Evolutionary conservation across 2,113 vertebrate genomes (phyloP).

Genomic region (Plecturocebus donacophilus): DNA sequence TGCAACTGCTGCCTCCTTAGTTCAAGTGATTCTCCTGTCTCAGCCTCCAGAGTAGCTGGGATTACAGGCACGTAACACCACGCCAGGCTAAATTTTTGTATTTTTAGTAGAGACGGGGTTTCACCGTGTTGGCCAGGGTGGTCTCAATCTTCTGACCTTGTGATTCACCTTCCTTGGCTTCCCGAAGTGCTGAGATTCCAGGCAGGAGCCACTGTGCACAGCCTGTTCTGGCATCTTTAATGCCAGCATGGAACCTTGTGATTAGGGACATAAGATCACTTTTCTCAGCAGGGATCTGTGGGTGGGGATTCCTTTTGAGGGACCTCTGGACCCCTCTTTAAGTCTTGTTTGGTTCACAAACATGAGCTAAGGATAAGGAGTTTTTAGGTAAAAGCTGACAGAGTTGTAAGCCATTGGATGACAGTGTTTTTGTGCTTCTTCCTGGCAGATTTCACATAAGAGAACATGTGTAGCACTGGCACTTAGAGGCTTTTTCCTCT

Average conservation of each 20-base stretch:
- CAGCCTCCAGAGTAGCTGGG: too few species aligned
- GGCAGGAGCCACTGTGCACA: rapidly evolving
- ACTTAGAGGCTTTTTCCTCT: not conserved
- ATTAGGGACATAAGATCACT: not conserved
- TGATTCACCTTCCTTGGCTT: too few species aligned
- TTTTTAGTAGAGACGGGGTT: too few species aligned
- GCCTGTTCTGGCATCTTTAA: not conserved
- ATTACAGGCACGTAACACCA: too few species aligned
- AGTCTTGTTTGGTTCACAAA: not conserved
- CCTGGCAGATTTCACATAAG: not conserved
- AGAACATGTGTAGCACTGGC: not conserved
- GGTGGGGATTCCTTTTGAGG: not conserved
- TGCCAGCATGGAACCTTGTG: not conserved
- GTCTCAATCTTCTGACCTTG: too few species aligned
- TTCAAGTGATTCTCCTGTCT: too few species aligned
- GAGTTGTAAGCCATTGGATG: not conserved
- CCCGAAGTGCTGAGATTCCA: too few species aligned
- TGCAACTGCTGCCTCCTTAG: too few species aligned
- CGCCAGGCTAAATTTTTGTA: too few species aligned
- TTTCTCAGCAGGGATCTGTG: not conserved
- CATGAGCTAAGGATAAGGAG: not conserved
- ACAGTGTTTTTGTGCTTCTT: not conserved
- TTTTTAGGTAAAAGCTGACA: not conserved
- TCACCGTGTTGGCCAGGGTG: too few species aligned
- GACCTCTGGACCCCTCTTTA: not conserved